These are phyloP conservation scores for Osmoderma eremita DNA, from an alignment of 2,888 invertebrate genomes.

Conservation along the genomic window DNA sequence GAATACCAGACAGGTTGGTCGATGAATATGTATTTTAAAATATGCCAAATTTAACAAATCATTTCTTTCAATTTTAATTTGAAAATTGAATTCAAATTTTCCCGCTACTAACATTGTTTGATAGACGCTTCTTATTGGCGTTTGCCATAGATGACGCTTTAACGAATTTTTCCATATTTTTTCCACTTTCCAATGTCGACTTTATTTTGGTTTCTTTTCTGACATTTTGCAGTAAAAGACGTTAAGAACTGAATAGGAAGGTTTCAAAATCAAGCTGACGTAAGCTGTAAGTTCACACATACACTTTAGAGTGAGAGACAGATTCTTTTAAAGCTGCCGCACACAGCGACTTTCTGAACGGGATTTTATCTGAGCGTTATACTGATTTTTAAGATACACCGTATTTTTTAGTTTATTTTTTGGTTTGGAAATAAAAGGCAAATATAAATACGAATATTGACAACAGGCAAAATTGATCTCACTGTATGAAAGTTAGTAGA, in stretches of 20 bases:
- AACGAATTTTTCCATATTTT: too few species aligned
- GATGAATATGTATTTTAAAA: too few species aligned
- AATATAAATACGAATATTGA: too few species aligned
- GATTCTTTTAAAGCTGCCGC: conserved; percentile 22
- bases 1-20: conserved; percentile 60
- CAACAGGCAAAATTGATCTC: too few species aligned
- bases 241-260: not conserved
- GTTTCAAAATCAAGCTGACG: conserved; percentile 17
- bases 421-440: too few species aligned
- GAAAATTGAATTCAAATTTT: too few species aligned
- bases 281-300: conserved; percentile 12
- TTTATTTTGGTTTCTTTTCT: conserved; percentile 6
- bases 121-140: not conserved
- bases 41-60: too few species aligned
- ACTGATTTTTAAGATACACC: too few species aligned
- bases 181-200: not conserved
- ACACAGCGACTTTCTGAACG: not conserved
- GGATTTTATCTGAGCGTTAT: too few species aligned
- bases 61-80: not conserved
- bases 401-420: too few species aligned
- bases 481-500: too few species aligned
- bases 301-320: conserved; percentile 21
- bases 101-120: too few species aligned
- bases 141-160: not conserved
- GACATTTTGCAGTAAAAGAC: conserved; percentile 25